A percentile compares a stretch with the other conserved stretches of the same genome.
These are phyloP conservation scores for Megalopta genalis DNA, from an alignment of 1,140 invertebrate species.

Conservation along the genomic window DNA sequence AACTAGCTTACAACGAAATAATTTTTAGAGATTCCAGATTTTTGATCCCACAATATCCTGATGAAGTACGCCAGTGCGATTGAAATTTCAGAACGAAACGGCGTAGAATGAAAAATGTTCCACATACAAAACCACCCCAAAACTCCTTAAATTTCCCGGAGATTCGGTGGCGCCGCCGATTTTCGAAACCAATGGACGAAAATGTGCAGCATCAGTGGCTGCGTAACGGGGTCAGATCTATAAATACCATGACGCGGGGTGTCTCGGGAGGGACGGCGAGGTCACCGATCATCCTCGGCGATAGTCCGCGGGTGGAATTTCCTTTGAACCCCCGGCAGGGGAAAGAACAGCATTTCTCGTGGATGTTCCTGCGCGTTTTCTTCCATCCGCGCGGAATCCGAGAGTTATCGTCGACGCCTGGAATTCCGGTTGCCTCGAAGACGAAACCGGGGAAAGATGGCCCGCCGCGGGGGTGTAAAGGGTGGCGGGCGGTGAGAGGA, in stretches of 20 bases:
- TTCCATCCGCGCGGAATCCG: constrained; percentile 59
- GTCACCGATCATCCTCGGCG: constrained; percentile 37
- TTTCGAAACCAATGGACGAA: background rate
- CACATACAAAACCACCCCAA: too few species aligned
- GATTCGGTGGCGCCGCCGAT: too few species aligned
- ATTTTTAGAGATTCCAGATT: too few species aligned
- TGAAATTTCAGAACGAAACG: too few species aligned
- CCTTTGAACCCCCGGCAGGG: constrained; percentile 40
- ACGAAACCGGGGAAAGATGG: background rate
- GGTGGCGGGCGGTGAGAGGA: background rate
- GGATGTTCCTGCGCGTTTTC: constrained; percentile 48
- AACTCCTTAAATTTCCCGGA: too few species aligned
- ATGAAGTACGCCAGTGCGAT: too few species aligned
- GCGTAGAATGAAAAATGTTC: too few species aligned
- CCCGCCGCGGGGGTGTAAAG: background rate
- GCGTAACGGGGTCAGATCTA: background rate
- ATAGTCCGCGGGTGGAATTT: constrained; percentile 52
- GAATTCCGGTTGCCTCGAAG: constrained; percentile 55
- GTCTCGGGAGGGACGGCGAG: background rate
- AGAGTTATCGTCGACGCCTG: constrained; percentile 52
- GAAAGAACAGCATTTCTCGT: constrained; percentile 56
- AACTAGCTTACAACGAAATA: too few species aligned
- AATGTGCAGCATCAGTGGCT: background rate
- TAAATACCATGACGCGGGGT: background rate
- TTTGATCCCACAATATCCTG: too few species aligned